A percentile compares a stretch with the other conserved stretches of the same genome.
Evolutionary conservation across 2,888 invertebrate genomes (phyloP).

Genomic region (Eupithecia centaureata): DNA sequence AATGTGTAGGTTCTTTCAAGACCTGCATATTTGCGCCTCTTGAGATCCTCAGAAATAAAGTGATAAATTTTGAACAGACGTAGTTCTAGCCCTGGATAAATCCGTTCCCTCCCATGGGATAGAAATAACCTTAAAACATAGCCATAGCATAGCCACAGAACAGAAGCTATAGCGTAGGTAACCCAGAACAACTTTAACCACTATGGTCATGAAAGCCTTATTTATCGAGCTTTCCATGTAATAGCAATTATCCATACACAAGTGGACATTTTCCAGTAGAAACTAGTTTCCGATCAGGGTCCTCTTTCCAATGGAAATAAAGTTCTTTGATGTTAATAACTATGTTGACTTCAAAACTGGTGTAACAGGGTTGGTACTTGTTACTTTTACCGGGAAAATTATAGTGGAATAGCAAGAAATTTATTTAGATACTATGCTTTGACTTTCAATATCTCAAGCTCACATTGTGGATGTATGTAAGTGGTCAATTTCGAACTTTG

Average conservation of each 20-base stretch:
- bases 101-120: too few species aligned
- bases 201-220: constrained; percentile 2
- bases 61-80: too few species aligned
- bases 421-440: background rate
- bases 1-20: too few species aligned
- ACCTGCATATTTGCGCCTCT: too few species aligned
- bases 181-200: background rate
- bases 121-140: too few species aligned
- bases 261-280: constrained; percentile 15
- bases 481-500: too few species aligned
- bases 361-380: constrained; percentile 23
- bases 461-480: too few species aligned
- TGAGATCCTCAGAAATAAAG: too few species aligned
- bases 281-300: constrained; percentile 34
- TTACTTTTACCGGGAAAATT: background rate
- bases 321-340: constrained; percentile 47
- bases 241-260: constrained; percentile 25
- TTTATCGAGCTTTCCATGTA: constrained; percentile 11
- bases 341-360: constrained; percentile 44
- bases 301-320: constrained; percentile 45
- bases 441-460: background rate
- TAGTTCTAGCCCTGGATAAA: too few species aligned
- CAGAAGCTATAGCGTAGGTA: background rate
- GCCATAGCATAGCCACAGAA: background rate
- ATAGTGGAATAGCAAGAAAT: background rate